Evolutionary conservation across 2,113 vertebrate genomes (phyloP).

Genomic region (Mastomys coucha): DNA sequence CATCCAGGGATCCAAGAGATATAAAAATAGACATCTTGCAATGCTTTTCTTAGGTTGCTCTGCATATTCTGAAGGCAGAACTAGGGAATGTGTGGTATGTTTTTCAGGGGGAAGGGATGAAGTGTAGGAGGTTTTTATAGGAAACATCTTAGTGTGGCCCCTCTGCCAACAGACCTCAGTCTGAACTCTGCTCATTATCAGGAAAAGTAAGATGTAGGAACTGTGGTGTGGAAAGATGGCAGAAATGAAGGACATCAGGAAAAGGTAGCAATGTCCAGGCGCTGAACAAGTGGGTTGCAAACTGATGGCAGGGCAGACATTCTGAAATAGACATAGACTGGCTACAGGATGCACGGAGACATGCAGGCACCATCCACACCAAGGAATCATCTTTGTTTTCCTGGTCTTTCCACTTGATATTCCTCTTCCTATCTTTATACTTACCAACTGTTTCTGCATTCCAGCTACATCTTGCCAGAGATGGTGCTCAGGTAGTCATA

Average conservation of each 20-base stretch:
- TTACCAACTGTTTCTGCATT: background rate
- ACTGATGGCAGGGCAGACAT: background rate
- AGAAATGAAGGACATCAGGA: background rate
- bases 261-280: background rate
- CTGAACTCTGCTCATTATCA: background rate
- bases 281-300: background rate
- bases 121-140: background rate
- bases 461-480: background rate
- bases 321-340: background rate
- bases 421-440: background rate
- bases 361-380: background rate
- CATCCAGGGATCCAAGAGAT: constrained; percentile 40
- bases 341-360: background rate
- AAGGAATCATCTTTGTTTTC: background rate
- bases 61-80: background rate
- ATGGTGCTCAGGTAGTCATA: background rate
- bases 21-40: constrained; percentile 50
- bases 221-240: background rate
- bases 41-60: background rate
- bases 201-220: background rate
- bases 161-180: background rate
- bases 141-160: background rate
- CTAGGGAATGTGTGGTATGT: background rate
- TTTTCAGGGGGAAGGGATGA: background rate
- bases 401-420: background rate